phyloP scores from a whole-genome alignment of 1,140 invertebrate genomes.

The Sminthurinus signatus region DNA sequence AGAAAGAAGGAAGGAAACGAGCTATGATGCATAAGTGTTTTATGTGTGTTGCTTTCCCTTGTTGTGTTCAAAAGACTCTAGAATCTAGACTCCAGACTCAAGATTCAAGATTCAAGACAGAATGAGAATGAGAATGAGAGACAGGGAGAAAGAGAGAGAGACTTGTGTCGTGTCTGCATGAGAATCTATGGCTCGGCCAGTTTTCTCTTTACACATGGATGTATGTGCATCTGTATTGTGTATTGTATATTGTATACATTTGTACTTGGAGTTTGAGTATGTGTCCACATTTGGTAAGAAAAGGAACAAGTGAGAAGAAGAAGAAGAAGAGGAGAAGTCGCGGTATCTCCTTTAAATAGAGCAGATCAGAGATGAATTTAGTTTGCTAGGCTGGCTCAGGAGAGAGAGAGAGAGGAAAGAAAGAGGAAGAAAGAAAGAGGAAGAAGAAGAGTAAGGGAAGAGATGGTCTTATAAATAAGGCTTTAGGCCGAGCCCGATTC shows the following conservation, averaged over 20 bases:
- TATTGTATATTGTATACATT: neutral
- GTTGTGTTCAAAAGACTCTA: no score
- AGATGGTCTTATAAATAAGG: slow-evolving; percentile 38
- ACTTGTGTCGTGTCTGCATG: no score
- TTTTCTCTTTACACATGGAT: neutral
- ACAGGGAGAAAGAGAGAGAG: no score
- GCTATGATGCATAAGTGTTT: neutral
- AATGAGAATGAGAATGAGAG: neutral
- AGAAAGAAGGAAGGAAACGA: no score
- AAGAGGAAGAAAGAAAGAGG: neutral
- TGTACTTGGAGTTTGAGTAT: neutral
- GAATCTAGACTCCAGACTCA: no score
- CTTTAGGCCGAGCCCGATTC: slow-evolving; percentile 41
- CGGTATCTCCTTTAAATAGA: neutral
- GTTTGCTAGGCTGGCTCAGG: slow-evolving; percentile 4
- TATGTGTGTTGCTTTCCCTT: no score
- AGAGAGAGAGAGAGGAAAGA: neutral
- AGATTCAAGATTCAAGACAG: no score
- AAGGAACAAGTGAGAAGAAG: neutral
- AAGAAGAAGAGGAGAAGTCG: neutral
- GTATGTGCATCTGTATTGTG: neutral
- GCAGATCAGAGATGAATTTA: slow-evolving; percentile 11
- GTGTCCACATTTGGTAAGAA: no score
- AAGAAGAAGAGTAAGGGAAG: slow-evolving; percentile 19
- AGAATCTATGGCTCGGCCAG: neutral